Evolutionary conservation across 2,888 invertebrate species (phyloP).

Genomic region (Cabera pusaria): DNA sequence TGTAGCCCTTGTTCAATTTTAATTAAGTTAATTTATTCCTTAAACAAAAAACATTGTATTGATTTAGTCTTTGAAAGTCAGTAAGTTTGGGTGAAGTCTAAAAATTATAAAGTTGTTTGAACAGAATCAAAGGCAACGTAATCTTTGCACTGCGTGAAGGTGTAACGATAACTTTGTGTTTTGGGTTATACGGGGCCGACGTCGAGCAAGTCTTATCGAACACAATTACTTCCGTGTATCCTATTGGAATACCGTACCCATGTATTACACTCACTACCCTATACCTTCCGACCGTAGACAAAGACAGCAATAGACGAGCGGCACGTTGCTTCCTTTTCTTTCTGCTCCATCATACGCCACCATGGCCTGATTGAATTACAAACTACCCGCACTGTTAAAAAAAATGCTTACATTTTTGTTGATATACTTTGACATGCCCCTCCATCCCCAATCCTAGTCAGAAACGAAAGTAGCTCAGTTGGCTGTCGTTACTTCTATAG

Average conservation of each 20-base stretch:
- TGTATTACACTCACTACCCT: conserved; percentile 17
- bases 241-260: conserved; percentile 13
- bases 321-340: conserved; percentile 53
- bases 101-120: no score
- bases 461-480: conserved; percentile 29
- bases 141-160: conserved; percentile 51
- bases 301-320: conserved; percentile 25
- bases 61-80: no score
- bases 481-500: conserved; percentile 24
- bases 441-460: conserved; percentile 20
- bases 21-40: no score
- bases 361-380: conserved; percentile 32
- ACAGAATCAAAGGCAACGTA: conserved; percentile 40
- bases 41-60: no score
- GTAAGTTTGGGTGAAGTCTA: no score
- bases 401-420: conserved; percentile 41
- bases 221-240: conserved; percentile 22
- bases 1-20: no score
- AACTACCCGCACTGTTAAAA: conserved; percentile 36
- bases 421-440: conserved; percentile 32
- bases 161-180: conserved; percentile 50
- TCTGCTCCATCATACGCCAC: conserved; percentile 27
- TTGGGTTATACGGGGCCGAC: conserved; percentile 38
- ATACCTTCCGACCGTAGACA: conserved; percentile 3
- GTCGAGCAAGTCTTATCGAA: conserved; percentile 27